Conservation (phyloP, 2,113 vertebrate genomes). For the Trogon surrucura region DNA sequence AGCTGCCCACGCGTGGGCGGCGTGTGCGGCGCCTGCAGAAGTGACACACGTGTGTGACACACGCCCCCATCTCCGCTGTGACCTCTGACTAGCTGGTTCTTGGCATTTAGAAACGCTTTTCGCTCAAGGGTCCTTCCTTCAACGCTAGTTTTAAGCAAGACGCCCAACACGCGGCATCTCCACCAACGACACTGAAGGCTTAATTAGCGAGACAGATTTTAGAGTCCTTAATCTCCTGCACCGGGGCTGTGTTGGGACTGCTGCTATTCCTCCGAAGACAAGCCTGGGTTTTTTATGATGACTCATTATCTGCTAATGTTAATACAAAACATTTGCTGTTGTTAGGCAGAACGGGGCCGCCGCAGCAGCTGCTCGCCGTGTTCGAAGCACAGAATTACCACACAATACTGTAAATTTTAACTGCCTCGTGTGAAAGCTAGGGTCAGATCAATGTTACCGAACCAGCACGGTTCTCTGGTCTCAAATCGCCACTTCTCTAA, state of each 20-base stretch:
- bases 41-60: too few species aligned
- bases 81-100: neutral
- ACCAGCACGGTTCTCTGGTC: neutral
- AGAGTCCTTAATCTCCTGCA: constrained; percentile 36
- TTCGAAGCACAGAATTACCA: neutral
- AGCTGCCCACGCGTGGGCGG: neutral
- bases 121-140: neutral
- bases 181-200: neutral
- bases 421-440: neutral
- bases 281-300: constrained; percentile 30
- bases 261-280: constrained; percentile 14
- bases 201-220: constrained; percentile 51
- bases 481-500: neutral
- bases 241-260: neutral
- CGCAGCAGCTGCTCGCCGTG: neutral
- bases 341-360: constrained; percentile 49
- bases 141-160: neutral
- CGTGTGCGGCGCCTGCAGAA: too few species aligned
- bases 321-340: constrained; percentile 45
- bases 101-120: neutral
- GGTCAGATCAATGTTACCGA: neutral
- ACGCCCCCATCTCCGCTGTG: rapidly evolving
- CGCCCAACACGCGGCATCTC: neutral
- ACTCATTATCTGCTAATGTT: constrained; percentile 56
- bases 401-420: neutral